Base-by-base conservation (phyloP, 1,140 invertebrate species). In the Eueides isabella region DNA sequence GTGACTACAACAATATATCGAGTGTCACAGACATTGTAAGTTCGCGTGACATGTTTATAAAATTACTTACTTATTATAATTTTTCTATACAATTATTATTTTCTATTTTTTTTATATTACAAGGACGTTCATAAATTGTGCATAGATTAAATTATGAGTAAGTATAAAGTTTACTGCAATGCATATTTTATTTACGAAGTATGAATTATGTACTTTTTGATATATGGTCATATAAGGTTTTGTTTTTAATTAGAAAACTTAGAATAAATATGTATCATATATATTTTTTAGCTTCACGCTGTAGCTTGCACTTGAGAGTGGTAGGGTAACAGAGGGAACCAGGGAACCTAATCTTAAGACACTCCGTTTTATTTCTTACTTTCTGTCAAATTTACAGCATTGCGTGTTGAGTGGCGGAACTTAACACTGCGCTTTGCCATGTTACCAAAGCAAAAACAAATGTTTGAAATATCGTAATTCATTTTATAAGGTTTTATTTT, bases 31-130 rank as follows among this genome's bases (percentile, higher is more conserved):
- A n/a, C 7, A 55, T 26, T 11, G 12, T 11, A n/a, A 9, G 48
- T 3, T 55, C 48, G 48, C 48, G 48, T 55, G 48, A 55, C 23
- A 23, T 2, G 2, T 4, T 26, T 12, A 55, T 55, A 55, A 55
- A 26, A 44, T 16, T 5, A 55, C 48, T 19, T 12, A 26, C 19
- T 23, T 26, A 55, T 55, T 55, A 55, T 55, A 55, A 55, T 12
- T 55, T 55, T 55, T 55, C 48, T 26, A 55, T 55, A 55, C 48
- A 26, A 11, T 55, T 55, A 55, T 55, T 26, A 55, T 55, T 55
- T 12, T 26, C 12, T 55, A 55, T 55, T 55, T 55, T n/a, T 55
- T 9, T 55, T 23, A 23, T 26, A 12, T 55, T 12, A 19, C 48
- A 55, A 55, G 48, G 48, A 55, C 48, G 48, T 11, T 2, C 23